phyloP scores from a whole-genome alignment of 2,113 vertebrate species.

The Nesoenas mayeri region DNA sequence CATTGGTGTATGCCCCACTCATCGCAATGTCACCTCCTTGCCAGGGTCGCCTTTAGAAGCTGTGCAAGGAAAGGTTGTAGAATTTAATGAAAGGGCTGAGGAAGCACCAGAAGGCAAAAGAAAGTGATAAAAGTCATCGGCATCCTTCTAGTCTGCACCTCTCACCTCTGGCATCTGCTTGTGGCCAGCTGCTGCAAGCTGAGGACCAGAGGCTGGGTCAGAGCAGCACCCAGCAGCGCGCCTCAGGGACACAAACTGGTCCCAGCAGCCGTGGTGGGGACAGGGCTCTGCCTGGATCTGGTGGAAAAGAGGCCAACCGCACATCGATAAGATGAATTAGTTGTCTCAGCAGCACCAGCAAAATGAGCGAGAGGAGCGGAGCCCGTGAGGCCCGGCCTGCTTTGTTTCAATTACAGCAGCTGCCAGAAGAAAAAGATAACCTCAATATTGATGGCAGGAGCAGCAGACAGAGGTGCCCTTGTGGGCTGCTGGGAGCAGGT shows the following conservation, averaged over 20 bases:
- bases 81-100: neutral
- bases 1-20: neutral
- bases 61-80: neutral
- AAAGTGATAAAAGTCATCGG: neutral
- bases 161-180: neutral
- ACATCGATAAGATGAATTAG: conserved; percentile 72
- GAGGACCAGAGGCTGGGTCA: neutral
- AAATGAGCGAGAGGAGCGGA: conserved; percentile 69
- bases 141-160: neutral
- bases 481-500: conserved; percentile 53
- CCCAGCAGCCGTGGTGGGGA: neutral
- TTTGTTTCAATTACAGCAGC: conserved; percentile 80
- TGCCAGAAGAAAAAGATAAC: conserved; percentile 74
- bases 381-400: conserved; percentile 71
- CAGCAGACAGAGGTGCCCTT: conserved; percentile 68
- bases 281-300: neutral
- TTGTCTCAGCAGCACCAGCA: conserved; percentile 68
- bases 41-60: neutral
- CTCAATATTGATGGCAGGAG: conserved; percentile 73
- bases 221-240: neutral
- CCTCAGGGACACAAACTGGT: neutral
- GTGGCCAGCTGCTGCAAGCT: neutral
- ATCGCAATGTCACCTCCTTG: neutral
- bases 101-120: neutral
- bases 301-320: conserved; percentile 71